phyloP scores from a whole-genome alignment of 1,140 invertebrate species.

The Meloidogyne floridensis region DNA sequence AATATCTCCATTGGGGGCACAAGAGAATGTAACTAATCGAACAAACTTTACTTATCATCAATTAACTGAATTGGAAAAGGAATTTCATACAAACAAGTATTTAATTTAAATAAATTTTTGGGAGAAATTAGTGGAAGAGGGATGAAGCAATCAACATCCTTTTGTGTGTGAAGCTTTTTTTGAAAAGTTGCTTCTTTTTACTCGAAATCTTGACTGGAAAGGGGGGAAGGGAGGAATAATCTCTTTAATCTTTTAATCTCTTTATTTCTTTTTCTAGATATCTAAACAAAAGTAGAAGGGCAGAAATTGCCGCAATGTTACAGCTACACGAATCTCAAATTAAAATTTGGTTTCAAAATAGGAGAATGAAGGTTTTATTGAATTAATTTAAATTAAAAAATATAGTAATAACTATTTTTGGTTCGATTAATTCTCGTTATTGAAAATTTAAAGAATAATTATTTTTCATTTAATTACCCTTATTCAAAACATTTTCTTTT shows the following conservation, averaged over 20 bases:
- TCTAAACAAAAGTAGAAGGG: slow-evolving; percentile 87
- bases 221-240: slow-evolving; percentile 71
- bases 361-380: slow-evolving; percentile 81
- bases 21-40: slow-evolving; percentile 41
- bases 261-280: slow-evolving; percentile 74
- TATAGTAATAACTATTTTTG: not conserved
- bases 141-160: too few relatives aligned
- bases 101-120: slow-evolving; percentile 11
- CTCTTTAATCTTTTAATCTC: slow-evolving; percentile 72
- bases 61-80: slow-evolving; percentile 92
- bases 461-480: too few relatives aligned
- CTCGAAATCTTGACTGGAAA: too few relatives aligned
- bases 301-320: slow-evolving; percentile 92
- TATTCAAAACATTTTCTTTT: too few relatives aligned
- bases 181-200: too few relatives aligned
- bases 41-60: slow-evolving; percentile 73
- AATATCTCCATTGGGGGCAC: slow-evolving; percentile 31
- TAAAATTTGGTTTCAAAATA: slow-evolving; percentile 75
- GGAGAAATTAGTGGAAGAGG: slow-evolving; percentile 69
- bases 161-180: too few relatives aligned
- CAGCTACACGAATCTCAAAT: slow-evolving; percentile 94
- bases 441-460: too few relatives aligned
- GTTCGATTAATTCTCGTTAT: not conserved
- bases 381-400: not conserved
- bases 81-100: slow-evolving; percentile 3